phyloP scores from a whole-genome alignment of 2,888 invertebrate genomes.

The Nematopogon swammerdamellus region DNA sequence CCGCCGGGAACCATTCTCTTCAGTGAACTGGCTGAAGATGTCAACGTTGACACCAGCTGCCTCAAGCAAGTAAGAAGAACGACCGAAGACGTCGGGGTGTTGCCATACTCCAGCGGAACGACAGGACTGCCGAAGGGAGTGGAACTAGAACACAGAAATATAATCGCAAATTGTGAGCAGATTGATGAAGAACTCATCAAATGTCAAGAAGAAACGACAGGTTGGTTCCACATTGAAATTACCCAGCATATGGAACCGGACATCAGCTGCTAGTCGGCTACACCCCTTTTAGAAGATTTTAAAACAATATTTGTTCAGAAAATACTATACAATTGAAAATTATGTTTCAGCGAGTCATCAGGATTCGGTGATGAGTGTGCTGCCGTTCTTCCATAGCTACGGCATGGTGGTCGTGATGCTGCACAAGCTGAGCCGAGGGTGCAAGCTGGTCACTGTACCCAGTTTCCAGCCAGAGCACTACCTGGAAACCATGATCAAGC shows the following conservation, averaged over 20 bases:
- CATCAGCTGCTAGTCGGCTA: not conserved
- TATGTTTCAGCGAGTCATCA: conserved; percentile 33
- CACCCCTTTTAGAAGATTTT: not conserved
- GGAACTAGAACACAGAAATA: conserved; percentile 57
- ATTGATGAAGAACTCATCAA: conserved; percentile 23
- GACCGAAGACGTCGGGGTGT: conserved; percentile 56
- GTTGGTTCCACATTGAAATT: no score
- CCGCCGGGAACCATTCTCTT: conserved; percentile 58
- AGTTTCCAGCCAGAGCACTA: conserved; percentile 70
- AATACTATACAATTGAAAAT: not conserved
- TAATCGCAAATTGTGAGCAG: conserved; percentile 45
- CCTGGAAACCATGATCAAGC: conserved; percentile 54
- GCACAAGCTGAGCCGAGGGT: conserved; percentile 55
- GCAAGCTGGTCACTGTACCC: conserved; percentile 63
- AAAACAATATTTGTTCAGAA: not conserved
- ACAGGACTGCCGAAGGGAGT: conserved; percentile 80
- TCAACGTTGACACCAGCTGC: conserved; percentile 39
- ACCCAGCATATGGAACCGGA: not conserved
- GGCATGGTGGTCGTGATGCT: conserved; percentile 58
- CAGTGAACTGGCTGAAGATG: conserved; percentile 50
- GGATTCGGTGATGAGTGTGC: conserved; percentile 54
- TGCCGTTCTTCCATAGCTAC: conserved; percentile 74
- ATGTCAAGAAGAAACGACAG: conserved; percentile 22
- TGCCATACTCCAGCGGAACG: conserved; percentile 85
- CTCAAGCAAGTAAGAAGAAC: conserved; percentile 33